Percentiles rank a stretch among this genome's conserved stretches.
phyloP scores from a whole-genome alignment of 2,113 vertebrate species.

The Pachyramphus minor region DNA sequence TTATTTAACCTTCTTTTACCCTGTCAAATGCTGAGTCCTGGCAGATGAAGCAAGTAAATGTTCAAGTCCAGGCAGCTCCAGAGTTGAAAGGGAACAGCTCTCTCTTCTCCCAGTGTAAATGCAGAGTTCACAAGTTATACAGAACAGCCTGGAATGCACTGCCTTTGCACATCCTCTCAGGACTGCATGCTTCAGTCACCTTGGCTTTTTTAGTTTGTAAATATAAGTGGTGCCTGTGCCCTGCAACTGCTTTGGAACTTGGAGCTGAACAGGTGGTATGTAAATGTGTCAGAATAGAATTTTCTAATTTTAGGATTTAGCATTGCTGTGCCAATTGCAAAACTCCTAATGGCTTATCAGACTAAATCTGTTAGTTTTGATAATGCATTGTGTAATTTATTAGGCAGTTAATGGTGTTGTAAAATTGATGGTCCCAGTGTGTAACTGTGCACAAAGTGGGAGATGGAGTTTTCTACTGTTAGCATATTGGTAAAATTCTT shows the following conservation, averaged over 20 bases:
- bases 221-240: neutral
- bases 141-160: neutral
- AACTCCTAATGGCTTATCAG: neutral
- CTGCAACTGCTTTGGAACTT: neutral
- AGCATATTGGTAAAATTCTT: neutral
- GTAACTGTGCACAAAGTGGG: neutral
- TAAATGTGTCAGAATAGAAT: neutral
- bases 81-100: neutral
- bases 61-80: neutral
- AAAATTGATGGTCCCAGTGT: neutral
- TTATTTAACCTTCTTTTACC: neutral
- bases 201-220: neutral
- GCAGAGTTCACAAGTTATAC: neutral
- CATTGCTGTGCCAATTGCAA: neutral
- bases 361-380: neutral
- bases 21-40: neutral
- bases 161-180: neutral
- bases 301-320: neutral
- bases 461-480: neutral
- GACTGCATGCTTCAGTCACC: neutral
- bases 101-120: rapidly evolving
- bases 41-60: neutral
- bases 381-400: neutral
- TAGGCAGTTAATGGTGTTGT: neutral
- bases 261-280: neutral